Base-by-base conservation (phyloP, 2,797 vertebrate species). In the Characodon lateralis region DNA sequence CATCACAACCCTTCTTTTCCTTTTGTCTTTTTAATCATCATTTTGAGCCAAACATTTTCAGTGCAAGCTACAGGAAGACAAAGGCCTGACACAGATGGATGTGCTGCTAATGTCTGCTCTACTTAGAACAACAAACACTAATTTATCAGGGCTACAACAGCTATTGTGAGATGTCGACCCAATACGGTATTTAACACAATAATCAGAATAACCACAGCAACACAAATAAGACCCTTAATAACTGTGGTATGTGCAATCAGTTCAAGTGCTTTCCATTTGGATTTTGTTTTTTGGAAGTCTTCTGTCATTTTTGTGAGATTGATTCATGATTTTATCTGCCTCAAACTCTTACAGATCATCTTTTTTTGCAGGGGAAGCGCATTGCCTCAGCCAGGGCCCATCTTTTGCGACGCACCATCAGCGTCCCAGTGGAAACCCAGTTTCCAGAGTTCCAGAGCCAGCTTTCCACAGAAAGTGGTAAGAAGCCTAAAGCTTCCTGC, bases 321-420 rank as follows among this genome's bases (percentile, higher is more conserved):
- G 16, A 48, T 72, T 74, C 73, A 68, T 48, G 28, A 73, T 79
- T 79, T 58, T 84, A 48, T 79, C 69, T 46, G 24, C 48, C 22
- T 39, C 35, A n/a, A 58, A 56, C 51, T 66, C 74, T 83, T 14
- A 73, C 77, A 83, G 63, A 73, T 90, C 84, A 83, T 89, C 48
- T 86, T 68, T 85, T 93, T 83, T 87, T 85, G 80, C 94, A 95
- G 92, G 92, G 92, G 75, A 89, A 86, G 65, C 86, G 88, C 31
- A 56, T 91, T 41, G 89, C 93, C 3, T 90, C 93, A 70, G 87
- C 92, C 85, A 94, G 90, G 85, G 91, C 86, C 68, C 94, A 95
- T 73, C 91, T 95, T 43, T 89, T 96, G 78, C 93, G 96, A 7
- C 96, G 96, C 83, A 96, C 96, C 82, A 96, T 96, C 91, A 96